These are phyloP conservation scores for Rhogogaster chlorosoma DNA, from an alignment of 2,888 invertebrate species.

Conservation along the genomic window DNA sequence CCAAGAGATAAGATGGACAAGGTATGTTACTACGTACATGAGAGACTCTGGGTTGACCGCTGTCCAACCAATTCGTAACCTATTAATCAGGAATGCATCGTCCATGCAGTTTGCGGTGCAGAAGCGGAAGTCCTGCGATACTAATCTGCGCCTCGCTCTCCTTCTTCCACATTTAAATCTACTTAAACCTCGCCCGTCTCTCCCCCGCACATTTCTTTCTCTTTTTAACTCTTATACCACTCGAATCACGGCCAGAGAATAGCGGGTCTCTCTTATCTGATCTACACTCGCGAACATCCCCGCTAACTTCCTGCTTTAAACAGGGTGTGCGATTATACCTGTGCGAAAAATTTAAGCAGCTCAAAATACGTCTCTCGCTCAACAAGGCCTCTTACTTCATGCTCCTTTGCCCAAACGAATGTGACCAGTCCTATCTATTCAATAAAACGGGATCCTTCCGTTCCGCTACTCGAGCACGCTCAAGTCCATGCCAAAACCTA, in stretches of 20 bases:
- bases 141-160: conserved; percentile 44
- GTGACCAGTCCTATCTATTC: conserved; percentile 58
- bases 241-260: conserved; percentile 22
- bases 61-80: conserved; percentile 51
- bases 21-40: conserved; percentile 24
- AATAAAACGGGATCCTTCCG: conserved; percentile 64
- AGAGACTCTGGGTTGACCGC: conserved; percentile 34
- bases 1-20: conserved; percentile 41
- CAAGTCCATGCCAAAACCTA: conserved; percentile 13
- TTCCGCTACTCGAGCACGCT: conserved; percentile 64
- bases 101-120: conserved; percentile 36
- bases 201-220: not conserved
- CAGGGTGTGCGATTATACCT: conserved; percentile 66
- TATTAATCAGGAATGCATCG: conserved; percentile 50
- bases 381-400: conserved; percentile 61
- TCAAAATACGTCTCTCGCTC: conserved; percentile 69
- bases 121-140: conserved; percentile 46
- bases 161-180: conserved; percentile 45
- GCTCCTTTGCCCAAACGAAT: conserved; percentile 59
- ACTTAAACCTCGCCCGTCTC: conserved; percentile 2
- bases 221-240: not conserved
- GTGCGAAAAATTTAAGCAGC: conserved; percentile 60
- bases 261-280: conserved; percentile 35
- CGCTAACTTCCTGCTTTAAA: conserved; percentile 41
- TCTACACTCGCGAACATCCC: conserved; percentile 45